Base-by-base conservation (phyloP, 2,797 vertebrate species). In the Rhinogobio ventralis region DNA sequence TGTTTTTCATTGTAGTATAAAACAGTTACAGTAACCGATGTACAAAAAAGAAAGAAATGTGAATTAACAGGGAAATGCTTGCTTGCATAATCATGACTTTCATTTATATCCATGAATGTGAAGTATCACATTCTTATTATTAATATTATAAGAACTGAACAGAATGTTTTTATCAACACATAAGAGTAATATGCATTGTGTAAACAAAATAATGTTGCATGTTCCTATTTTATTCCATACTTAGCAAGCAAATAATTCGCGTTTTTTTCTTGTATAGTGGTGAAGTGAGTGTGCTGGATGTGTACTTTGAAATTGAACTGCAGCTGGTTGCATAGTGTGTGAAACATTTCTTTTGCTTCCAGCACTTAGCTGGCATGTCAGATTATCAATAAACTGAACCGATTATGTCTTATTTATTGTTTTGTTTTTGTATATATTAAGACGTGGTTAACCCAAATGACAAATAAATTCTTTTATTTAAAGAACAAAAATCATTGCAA, bases 261-360 rank as follows among this genome's bases (percentile, higher is more conserved):
- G 17, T 55, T 5, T 75, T 39, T 64, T 85, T 64, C 7, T 78
- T 45, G 55, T 51, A 46, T n/a, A 78, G 83, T 71, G 30, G 5
- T 67, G 14, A 57, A 9, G 36, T 36, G 5, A 3, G 33, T 36
- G 46, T 73, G 66, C 17, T 53, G 68, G 28, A 72, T 55, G 39
- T 30, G 5, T 39, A 62, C 8, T 78, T 71, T 73, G 46, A 51
- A 64, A 57, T 86, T 23, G 71, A 93, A 94, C 92, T 69, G 88
- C 92, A 89, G 39, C 87, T 89, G 91, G 90, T 95, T 95, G 94
- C 94, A 95, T 95, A 96, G 95, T 93, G 92, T 94, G 90, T 88
- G 88, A 88, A 91, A 51, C 90, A 51, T 89, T 87, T 89, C 45
- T 14, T 88, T 14, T 76, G 42, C 20, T 42, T 72, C 60, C 83